phyloP scores from a whole-genome alignment of 2,113 vertebrate species.

The Passer montanus region DNA sequence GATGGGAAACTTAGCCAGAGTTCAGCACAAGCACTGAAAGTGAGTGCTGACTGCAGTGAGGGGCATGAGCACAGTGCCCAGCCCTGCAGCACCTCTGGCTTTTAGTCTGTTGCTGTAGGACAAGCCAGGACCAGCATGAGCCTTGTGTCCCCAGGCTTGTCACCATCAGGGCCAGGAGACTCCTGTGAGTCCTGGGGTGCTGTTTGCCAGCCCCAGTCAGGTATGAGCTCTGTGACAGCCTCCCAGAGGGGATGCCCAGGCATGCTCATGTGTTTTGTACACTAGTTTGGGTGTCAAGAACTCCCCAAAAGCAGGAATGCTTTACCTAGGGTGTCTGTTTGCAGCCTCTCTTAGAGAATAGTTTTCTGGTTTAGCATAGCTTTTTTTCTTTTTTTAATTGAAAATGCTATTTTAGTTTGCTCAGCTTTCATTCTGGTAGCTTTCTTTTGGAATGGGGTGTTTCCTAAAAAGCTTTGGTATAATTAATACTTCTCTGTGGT shows the following conservation, averaged over 20 bases:
- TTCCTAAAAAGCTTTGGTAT: background rate
- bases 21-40: background rate
- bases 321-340: background rate
- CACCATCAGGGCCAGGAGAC: background rate
- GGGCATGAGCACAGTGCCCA: rapidly evolving
- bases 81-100: background rate
- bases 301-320: background rate
- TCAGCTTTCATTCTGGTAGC: background rate
- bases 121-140: background rate
- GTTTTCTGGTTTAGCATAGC: background rate
- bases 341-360: background rate
- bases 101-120: background rate
- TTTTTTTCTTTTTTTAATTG: background rate
- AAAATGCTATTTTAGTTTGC: background rate
- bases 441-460: background rate
- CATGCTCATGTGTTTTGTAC: rapidly evolving
- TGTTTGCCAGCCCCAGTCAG: background rate
- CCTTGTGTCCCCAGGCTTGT: background rate
- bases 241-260: background rate
- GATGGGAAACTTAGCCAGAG: background rate
- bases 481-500: background rate
- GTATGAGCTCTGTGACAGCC: rapidly evolving
- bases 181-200: rapidly evolving
- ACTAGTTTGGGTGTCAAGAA: background rate
- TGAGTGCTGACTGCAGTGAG: rapidly evolving